Conservation (phyloP, 2,797 vertebrate genomes). For the Spondyliosoma cantharus region DNA sequence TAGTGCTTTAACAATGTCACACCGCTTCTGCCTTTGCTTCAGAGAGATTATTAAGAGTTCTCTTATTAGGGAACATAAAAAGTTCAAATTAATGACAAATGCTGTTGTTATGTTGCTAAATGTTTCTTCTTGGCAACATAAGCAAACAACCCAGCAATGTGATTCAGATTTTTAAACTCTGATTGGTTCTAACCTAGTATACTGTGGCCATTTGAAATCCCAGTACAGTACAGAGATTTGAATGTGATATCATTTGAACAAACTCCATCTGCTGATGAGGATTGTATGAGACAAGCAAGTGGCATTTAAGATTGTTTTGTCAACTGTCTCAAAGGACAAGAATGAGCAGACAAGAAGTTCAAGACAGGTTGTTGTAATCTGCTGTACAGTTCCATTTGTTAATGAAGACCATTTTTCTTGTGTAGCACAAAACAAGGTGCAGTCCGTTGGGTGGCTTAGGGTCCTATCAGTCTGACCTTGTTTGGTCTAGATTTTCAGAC, state of each 20-base stretch:
- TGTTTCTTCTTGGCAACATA: background rate
- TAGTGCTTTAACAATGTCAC: slow-evolving; percentile 6
- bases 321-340: background rate
- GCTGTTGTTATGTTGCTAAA: background rate
- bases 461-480: no score
- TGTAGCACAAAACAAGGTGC: no score
- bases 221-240: background rate
- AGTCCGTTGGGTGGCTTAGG: no score
- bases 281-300: background rate
- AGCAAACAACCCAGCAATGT: background rate
- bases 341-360: background rate
- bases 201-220: background rate
- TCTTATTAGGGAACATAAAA: slow-evolving; percentile 3
- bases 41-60: slow-evolving; percentile 2
- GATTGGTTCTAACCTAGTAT: background rate
- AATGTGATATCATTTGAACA: background rate
- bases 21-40: background rate
- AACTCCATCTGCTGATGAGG: background rate
- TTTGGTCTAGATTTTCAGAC: no score
- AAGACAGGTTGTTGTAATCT: no score
- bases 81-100: background rate
- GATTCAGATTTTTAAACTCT: background rate
- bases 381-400: background rate
- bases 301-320: background rate
- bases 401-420: background rate